Conservation (phyloP, 2,113 vertebrate species). For the Boleophthalmus pectinirostris region DNA sequence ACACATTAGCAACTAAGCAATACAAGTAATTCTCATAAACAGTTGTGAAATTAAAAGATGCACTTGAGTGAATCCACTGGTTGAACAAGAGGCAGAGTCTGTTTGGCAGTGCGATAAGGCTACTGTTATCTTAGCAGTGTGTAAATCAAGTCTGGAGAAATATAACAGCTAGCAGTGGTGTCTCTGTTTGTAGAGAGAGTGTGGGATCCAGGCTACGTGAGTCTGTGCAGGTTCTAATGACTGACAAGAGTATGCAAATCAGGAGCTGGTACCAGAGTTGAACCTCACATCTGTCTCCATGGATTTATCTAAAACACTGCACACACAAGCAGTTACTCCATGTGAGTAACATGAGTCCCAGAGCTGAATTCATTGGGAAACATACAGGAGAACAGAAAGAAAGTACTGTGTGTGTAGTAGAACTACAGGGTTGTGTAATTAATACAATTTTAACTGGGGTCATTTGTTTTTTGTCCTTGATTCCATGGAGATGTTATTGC, state of each 20-base stretch:
- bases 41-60: slow-evolving; percentile 51
- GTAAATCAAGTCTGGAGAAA: slow-evolving; percentile 44
- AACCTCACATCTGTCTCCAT: slow-evolving; percentile 66
- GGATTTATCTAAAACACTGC: slow-evolving; percentile 43
- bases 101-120: slow-evolving; percentile 36
- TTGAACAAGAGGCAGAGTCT: slow-evolving; percentile 12
- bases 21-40: slow-evolving; percentile 52
- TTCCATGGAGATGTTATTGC: no score
- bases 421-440: background rate
- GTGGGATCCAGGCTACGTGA: slow-evolving; percentile 40
- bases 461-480: no score
- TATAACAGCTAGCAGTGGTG: slow-evolving; percentile 14
- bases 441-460: no score
- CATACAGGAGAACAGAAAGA: background rate
- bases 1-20: slow-evolving; percentile 54
- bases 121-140: slow-evolving; percentile 26
- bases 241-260: slow-evolving; percentile 73
- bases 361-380: background rate
- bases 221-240: slow-evolving; percentile 59
- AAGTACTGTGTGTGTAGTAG: background rate
- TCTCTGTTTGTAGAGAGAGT: slow-evolving; percentile 36
- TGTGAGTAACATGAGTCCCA: background rate
- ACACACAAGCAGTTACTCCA: slow-evolving; percentile 41
- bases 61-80: slow-evolving; percentile 46
- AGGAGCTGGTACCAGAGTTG: slow-evolving; percentile 58